Evolutionary conservation across 2,797 vertebrate species (phyloP), one percentile per base, ranked within the genome.

Genomic region (Karalla daura): DNA sequence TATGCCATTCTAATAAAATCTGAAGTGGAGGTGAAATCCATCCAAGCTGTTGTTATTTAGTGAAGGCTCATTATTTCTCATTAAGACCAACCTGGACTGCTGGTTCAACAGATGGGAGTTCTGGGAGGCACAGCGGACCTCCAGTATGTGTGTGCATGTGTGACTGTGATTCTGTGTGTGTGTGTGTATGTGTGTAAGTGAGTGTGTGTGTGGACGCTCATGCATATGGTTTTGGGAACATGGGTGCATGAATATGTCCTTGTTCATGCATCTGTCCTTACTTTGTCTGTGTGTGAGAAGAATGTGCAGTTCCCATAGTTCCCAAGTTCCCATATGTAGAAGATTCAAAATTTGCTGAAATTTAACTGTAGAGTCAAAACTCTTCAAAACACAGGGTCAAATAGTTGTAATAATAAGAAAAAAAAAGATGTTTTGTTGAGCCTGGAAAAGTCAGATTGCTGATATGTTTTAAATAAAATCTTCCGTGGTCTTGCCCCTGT

Each of bases 51-150:
- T 88, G 85, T 89, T 90, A 67, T 86, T 84, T 82, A 78, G 76
- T 78, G 71, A 86, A 86, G 79, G 75, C 88, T 90, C 86, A 88
- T 91, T 92, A 89, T 88, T 91, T 86, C 82, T 86, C 86, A 91
- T 90, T 86, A 86, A 71, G 74, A 77, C 84, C 76, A 83, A 89
- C 85, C 85, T 88, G 87, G 81, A 86, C 84, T 87, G 73, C 81
- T 89, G 80, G 60, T 84, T 84, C 75, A 87, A 84, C 86, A 90
- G 86, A 90, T 90, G 85, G 88, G 80, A 81, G 63, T 69, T 87
- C 81, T 83, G 65, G 81, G 74, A 87, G 63, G 68, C 78, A 50
- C 72, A 68, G 61, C 10, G 30, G 65, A 80, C 58, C 66, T 63
- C 52, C 10, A 46, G 44, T 23, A 52, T 79, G 59, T 78, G 44